These are phyloP conservation scores for Neoarius graeffei DNA, from an alignment of 2,113 vertebrate genomes.

Conservation along the genomic window DNA sequence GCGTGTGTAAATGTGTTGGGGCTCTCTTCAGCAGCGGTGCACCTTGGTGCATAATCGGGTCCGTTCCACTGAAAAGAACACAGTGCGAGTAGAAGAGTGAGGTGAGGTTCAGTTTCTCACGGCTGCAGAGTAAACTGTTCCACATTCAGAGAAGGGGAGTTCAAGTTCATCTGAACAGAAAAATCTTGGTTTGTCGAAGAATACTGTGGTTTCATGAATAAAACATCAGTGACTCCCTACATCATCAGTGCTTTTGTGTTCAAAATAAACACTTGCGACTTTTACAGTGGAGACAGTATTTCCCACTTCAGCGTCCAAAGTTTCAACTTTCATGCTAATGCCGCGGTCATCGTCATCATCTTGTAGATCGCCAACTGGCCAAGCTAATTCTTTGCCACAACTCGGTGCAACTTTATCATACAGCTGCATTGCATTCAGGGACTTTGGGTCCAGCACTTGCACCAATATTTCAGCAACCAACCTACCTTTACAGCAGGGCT, in stretches of 20 bases:
- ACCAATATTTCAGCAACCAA: neutral
- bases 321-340: neutral
- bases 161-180: neutral
- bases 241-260: neutral
- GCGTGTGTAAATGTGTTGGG: constrained; percentile 25
- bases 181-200: neutral
- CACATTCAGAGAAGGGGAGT: neutral
- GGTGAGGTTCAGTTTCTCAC: constrained; percentile 4
- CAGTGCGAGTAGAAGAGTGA: neutral
- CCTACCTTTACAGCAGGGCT: no score
- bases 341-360: neutral
- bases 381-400: neutral
- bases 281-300: neutral
- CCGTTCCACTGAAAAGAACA: constrained; percentile 31
- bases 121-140: constrained; percentile 17
- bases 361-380: neutral
- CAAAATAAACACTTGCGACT: neutral
- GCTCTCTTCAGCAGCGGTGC: constrained; percentile 11
- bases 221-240: neutral
- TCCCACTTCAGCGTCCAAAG: neutral
- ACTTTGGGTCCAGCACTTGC: neutral
- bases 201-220: neutral
- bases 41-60: constrained; percentile 39
- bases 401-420: neutral
- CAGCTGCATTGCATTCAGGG: neutral